A percentile compares a stretch with the other conserved stretches of the same genome.
phyloP scores from a whole-genome alignment of 2,113 vertebrate species.

The Promerops cafer region DNA sequence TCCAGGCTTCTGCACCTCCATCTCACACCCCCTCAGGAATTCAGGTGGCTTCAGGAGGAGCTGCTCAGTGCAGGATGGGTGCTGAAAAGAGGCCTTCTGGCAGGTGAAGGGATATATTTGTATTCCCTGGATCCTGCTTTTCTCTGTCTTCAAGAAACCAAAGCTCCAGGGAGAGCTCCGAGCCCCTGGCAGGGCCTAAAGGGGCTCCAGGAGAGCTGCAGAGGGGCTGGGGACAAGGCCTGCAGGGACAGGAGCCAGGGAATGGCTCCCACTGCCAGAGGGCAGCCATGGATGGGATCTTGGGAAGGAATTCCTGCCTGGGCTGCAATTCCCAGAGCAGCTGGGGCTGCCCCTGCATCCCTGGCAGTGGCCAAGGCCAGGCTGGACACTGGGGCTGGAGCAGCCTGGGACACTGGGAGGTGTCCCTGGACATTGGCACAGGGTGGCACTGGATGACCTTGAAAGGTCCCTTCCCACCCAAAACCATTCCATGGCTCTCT shows the following conservation, averaged over 20 bases:
- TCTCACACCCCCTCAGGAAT: background rate
- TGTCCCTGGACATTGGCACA: background rate
- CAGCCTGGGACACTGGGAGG: rapidly evolving
- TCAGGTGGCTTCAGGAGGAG: background rate
- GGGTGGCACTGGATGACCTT: background rate
- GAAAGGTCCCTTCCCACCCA: background rate
- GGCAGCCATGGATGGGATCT: background rate
- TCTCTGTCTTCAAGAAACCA: background rate
- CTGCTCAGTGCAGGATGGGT: background rate
- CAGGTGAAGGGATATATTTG: background rate
- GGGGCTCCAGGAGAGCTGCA: background rate
- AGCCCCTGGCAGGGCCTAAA: rapidly evolving
- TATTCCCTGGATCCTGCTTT: background rate
- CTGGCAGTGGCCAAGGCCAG: background rate
- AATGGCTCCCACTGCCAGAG: background rate
- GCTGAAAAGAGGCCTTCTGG: background rate
- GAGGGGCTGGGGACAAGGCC: background rate
- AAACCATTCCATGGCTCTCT: background rate
- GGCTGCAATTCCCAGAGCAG: background rate
- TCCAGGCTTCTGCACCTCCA: background rate
- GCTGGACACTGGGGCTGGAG: background rate
- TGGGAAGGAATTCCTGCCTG: background rate
- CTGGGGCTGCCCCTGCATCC: background rate
- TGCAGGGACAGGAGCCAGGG: background rate
- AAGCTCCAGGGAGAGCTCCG: background rate